Base-by-base conservation (phyloP, 1,140 invertebrate species). In the Drosophila kikkawai region DNA sequence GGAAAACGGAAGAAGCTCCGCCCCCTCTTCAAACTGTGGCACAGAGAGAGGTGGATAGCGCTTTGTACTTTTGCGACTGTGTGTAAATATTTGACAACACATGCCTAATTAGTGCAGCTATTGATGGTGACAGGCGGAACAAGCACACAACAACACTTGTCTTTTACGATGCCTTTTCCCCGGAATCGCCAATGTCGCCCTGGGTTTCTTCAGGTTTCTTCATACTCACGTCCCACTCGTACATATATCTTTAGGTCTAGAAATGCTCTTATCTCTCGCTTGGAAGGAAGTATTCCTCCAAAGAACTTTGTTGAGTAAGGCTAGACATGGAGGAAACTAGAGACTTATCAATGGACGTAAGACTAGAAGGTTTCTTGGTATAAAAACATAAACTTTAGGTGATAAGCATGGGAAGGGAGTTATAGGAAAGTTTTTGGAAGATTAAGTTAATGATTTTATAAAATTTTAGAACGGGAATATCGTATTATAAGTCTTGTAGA, bases 71-170 rank as follows among this genome's bases (percentile, higher is more conserved):
- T 91, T 75, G 88, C 88, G 88, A 58, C 88, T 61, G 78, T 77
- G 66, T 88, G 75, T 84, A 91, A 91, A 91, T 91, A 91, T 91
- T 91, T 91, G 79, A 79, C 80, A 91, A 87, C 88, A 91, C 88
- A 91, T 84, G 88, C 88, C 88, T 91, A 91, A 91, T 91, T 91
- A 91, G 88, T 91, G 83, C 87, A 91, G 88, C 87, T 79, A 91
- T 91, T 91, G 88, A 91, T 91, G 88, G 80, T 71, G 79, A 82
- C 80, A 82, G 65, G 87, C 80, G 79, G 83, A 86, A 85, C 82
- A 79, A 61, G 68, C 77, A 39, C 76, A 37, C 53, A 60, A 65
- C 77, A 65, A 82, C 82, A 86, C 63, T 79, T 87, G 83, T 76
- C 66, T 82, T 88, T 88, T 90, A 88, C 69, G 81, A 90, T 51